Conservation (phyloP, 2,888 invertebrate genomes). For the Trissoscelio sp. region DNA sequence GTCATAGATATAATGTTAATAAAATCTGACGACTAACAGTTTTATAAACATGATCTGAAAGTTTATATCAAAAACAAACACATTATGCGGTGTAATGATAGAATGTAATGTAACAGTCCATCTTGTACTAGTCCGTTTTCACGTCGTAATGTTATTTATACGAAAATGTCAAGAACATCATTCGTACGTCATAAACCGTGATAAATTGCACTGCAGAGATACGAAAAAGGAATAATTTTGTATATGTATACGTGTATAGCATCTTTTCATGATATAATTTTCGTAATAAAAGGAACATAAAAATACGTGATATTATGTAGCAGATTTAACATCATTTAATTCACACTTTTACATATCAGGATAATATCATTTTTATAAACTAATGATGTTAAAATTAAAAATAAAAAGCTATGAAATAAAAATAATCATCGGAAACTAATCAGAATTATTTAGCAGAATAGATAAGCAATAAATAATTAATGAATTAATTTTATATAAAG, state of each 20-base stretch:
- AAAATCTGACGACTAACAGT: neutral
- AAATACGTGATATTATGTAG: neutral
- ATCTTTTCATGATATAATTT: slow-evolving; percentile 9
- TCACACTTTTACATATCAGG: too few relatives aligned
- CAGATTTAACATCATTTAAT: neutral
- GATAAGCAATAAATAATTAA: too few relatives aligned
- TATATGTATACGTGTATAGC: neutral
- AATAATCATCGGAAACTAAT: too few relatives aligned
- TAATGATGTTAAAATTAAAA: too few relatives aligned
- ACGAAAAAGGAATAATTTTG: slow-evolving; percentile 37
- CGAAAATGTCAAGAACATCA: slow-evolving; percentile 58
- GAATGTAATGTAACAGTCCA: slow-evolving; percentile 45
- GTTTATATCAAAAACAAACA: too few relatives aligned
- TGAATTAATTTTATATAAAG: too few relatives aligned
- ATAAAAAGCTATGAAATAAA: too few relatives aligned
- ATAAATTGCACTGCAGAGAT: slow-evolving; percentile 39
- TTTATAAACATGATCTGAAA: too few relatives aligned
- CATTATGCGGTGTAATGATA: slow-evolving; percentile 32
- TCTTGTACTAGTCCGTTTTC: slow-evolving; percentile 36
- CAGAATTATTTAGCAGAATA: too few relatives aligned
- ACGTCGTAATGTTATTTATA: slow-evolving; percentile 47
- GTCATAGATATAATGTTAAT: neutral
- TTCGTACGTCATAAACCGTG: slow-evolving; percentile 52
- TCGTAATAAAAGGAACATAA: neutral
- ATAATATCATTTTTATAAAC: too few relatives aligned